phyloP scores from a whole-genome alignment of 2,797 vertebrate species.

The Vultur gryphus region DNA sequence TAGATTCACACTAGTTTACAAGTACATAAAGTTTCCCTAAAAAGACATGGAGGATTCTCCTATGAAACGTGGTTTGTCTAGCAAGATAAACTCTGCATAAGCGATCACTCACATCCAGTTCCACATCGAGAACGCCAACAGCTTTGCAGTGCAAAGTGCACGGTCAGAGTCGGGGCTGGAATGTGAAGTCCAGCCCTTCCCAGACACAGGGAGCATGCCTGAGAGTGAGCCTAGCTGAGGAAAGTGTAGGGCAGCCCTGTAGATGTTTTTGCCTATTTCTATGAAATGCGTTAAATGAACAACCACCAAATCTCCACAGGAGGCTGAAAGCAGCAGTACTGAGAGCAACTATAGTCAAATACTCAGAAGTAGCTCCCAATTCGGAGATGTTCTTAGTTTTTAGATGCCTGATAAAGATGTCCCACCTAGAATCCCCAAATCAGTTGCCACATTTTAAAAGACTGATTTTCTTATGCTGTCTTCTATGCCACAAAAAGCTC shows the following conservation, averaged over 20 bases:
- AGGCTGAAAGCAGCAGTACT: not conserved
- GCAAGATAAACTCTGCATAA: not conserved
- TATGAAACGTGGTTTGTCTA: not conserved
- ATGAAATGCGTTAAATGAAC: not conserved
- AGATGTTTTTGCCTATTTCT: not conserved
- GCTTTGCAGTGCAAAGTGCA: not conserved
- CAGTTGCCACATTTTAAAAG: not conserved
- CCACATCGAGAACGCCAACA: not conserved
- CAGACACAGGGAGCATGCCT: not conserved
- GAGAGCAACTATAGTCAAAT: not conserved
- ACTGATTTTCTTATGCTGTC: not conserved
- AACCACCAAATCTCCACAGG: not conserved
- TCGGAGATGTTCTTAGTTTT: not conserved
- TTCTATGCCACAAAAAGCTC: not conserved
- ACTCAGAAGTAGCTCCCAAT: not conserved
- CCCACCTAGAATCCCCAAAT: not conserved
- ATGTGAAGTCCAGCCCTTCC: not conserved
- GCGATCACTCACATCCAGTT: not conserved
- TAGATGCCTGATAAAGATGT: not conserved
- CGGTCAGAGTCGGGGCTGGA: not conserved
- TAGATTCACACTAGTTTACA: not conserved
- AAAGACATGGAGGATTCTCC: not conserved
- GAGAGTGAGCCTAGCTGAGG: not conserved
- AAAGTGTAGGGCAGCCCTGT: not conserved
- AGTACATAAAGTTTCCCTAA: not conserved